phyloP scores from a whole-genome alignment of 2,888 invertebrate species.

The Parapristionchus giblindavisi region DNA sequence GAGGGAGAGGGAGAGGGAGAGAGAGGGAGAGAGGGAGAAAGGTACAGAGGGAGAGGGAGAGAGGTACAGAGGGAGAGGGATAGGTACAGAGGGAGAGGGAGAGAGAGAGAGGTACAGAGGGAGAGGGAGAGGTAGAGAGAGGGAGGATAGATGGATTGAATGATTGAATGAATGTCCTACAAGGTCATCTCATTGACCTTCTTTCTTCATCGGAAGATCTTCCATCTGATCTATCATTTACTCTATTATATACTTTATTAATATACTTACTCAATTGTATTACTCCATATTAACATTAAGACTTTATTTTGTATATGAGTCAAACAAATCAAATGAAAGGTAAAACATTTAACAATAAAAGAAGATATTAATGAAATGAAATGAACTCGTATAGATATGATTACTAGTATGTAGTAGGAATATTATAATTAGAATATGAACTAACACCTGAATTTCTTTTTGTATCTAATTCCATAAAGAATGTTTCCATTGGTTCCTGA shows the following conservation, averaged over 20 bases:
- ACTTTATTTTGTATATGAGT: neutral
- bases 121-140: no score
- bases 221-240: neutral
- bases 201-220: neutral
- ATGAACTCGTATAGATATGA: constrained; percentile 15
- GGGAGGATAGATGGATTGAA: neutral
- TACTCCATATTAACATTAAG: no score
- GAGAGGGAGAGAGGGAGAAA: no score
- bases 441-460: constrained; percentile 58
- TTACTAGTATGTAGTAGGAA: constrained; percentile 9
- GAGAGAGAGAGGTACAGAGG: no score
- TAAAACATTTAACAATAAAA: no score
- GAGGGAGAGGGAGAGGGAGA: no score
- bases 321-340: neutral
- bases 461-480: constrained; percentile 61
- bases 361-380: neutral
- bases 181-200: no score
- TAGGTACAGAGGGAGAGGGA: no score
- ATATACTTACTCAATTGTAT: neutral
- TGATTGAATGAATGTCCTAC: no score
- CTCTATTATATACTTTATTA: neutral
- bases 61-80: no score
- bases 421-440: constrained; percentile 27
- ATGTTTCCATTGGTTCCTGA: constrained; percentile 65
- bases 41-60: no score